Percentiles rank a stretch among this genome's conserved stretches.
Evolutionary conservation across 2,797 vertebrate genomes (phyloP).

Genomic region (Molossus alvarezi): DNA sequence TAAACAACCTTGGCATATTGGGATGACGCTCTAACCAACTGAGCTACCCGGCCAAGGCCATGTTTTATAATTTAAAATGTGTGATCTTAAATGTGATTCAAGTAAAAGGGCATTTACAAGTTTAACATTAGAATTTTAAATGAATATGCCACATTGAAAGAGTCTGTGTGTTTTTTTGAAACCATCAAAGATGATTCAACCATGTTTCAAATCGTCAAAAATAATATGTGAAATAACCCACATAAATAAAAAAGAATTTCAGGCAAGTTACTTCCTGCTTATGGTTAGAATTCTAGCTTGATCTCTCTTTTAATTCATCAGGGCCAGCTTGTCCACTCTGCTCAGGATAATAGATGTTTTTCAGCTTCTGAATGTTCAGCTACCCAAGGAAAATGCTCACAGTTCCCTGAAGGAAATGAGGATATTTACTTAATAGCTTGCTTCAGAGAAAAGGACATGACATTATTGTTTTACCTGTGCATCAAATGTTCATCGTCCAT

Average conservation of each 20-base stretch:
- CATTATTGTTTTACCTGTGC: not conserved
- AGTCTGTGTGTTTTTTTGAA: not conserved
- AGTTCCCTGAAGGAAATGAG: constrained; percentile 18
- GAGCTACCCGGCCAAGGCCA: not conserved
- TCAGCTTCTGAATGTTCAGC: not conserved
- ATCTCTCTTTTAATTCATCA: not conserved
- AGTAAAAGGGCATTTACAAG: not conserved
- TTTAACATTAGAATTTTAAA: constrained; percentile 6
- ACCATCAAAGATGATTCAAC: not conserved
- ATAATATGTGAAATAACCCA: not conserved
- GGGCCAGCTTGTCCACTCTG: not conserved
- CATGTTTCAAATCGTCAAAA: constrained; percentile 54
- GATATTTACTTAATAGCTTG: constrained; percentile 9
- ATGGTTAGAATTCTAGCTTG: not conserved
- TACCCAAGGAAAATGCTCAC: not conserved
- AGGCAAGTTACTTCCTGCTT: constrained; percentile 24
- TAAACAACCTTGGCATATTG: not conserved
- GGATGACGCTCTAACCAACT: not conserved
- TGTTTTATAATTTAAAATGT: constrained; percentile 60
- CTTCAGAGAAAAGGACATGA: constrained; percentile 2
- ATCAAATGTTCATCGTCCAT: not conserved
- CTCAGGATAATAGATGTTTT: not conserved
- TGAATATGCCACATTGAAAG: not conserved
- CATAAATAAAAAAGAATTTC: not conserved
- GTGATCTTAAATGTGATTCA: constrained; percentile 5